Evolutionary conservation across 2,113 vertebrate species (phyloP).

Genomic region (Oncorhynchus masou): DNA sequence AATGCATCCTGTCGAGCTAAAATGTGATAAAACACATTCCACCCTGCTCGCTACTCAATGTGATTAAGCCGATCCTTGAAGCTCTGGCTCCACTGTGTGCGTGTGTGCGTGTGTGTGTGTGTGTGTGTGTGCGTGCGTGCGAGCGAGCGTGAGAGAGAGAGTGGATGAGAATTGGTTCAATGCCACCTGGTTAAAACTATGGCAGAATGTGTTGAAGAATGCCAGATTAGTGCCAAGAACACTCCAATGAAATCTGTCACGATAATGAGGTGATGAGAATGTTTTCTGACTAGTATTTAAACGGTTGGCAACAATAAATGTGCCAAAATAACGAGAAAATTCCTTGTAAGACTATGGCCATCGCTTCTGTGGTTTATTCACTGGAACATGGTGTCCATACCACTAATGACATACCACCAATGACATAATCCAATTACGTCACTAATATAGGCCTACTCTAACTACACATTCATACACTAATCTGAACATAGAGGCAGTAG

Average conservation of each 20-base stretch:
- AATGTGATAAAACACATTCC: slow-evolving; percentile 51
- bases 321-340: neutral
- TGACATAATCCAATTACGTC: slow-evolving; percentile 14
- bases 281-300: slow-evolving; percentile 18
- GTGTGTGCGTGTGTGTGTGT: too few relatives aligned
- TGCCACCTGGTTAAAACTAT: slow-evolving; percentile 32
- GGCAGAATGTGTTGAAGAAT: slow-evolving; percentile 23
- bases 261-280: slow-evolving; percentile 11
- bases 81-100: slow-evolving; percentile 12
- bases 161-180: slow-evolving; percentile 14
- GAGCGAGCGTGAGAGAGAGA: neutral
- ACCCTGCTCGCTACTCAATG: slow-evolving; percentile 36
- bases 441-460: too few relatives aligned
- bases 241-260: slow-evolving; percentile 9
- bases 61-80: slow-evolving; percentile 42
- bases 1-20: neutral
- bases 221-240: slow-evolving; percentile 4
- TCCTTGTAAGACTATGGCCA: too few relatives aligned
- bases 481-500: too few relatives aligned
- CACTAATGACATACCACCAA: slow-evolving; percentile 16
- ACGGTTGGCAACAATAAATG: neutral
- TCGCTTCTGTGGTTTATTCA: neutral
- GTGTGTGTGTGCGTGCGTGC: too few relatives aligned
- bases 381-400: slow-evolving; percentile 7
- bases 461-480: too few relatives aligned